phyloP scores from a whole-genome alignment of 2,888 invertebrate genomes.

The Lepidocyrtinus sp. region DNA sequence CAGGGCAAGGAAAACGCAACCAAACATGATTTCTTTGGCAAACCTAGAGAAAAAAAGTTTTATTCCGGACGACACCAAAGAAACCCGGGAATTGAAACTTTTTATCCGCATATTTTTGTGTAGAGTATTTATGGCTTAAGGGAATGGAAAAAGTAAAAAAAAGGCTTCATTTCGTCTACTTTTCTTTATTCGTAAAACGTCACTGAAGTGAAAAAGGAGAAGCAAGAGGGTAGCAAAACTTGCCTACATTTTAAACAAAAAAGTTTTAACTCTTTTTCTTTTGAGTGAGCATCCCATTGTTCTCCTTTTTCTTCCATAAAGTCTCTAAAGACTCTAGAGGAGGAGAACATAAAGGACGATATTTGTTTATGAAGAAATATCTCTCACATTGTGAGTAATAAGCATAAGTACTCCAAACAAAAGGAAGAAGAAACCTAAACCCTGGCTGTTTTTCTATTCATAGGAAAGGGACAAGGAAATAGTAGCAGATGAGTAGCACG shows the following conservation, averaged over 20 bases:
- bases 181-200: not conserved
- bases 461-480: not conserved
- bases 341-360: not conserved
- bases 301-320: not conserved
- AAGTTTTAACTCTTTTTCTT: not conserved
- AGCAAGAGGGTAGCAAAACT: not conserved
- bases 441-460: not conserved
- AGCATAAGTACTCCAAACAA: not conserved
- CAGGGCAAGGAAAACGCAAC: not conserved
- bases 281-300: not conserved
- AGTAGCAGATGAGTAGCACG: constrained; percentile 17
- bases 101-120: not conserved
- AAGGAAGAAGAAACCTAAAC: not conserved
- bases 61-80: not conserved
- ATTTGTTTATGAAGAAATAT: not conserved
- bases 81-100: not conserved
- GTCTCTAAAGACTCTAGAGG: not conserved
- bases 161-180: not conserved
- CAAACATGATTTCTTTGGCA: no score
- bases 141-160: not conserved
- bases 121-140: not conserved
- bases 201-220: not conserved
- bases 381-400: not conserved
- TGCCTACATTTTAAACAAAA: not conserved
- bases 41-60: not conserved